Evolutionary conservation across 2,113 vertebrate genomes (phyloP), one percentile per base, ranked within the genome.

Genomic region (Rhagologus leucostigma): DNA sequence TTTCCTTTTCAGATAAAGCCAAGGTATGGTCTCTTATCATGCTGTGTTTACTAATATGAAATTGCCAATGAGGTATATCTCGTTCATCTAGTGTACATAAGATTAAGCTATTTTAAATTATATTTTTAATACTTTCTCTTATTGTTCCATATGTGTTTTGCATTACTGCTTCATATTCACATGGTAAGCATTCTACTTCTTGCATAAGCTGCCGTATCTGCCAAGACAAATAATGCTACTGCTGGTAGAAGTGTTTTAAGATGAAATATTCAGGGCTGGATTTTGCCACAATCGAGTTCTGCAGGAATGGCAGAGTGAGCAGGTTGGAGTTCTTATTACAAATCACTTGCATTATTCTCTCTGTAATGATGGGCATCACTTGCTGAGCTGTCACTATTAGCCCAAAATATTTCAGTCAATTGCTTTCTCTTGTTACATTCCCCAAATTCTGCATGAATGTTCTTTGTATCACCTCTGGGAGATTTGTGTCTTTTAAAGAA

Each of bases 1-100:
- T 96, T 98, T 98, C 89, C 93, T 98, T 98, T 98, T 85, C 98
- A 98, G 98, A 96, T 86, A 90, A 95, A 97, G 82, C 92, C 84
- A 95, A 98, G 98, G 97, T 98, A 98, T 97, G 97, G 96, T 97
- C 73, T 96, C 57, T 78, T 95, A 92, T 96, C 91, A 82, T 89
- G 88, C 82, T 97, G 47, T 97, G 49, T 91, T 96, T 82, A 52
- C 87, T 96, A 64, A 93, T 87, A 35, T 78, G 92, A 86, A 76
- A 50, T 90, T 91, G 64, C 55, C 79, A 65, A 80, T 79, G 79
- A 79, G 62, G 64, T 97, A 27, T 88, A 52, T 37, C 69, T 88
- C 57, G 3, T 69, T 74, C 10, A 7, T 82, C 64, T 79, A 16
- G 80, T 77, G 17, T 79, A 59, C 63, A 5, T 90, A 67, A 77